These are phyloP conservation scores for Rapana venosa DNA, from an alignment of 2,888 invertebrate genomes.

Conservation along the genomic window DNA sequence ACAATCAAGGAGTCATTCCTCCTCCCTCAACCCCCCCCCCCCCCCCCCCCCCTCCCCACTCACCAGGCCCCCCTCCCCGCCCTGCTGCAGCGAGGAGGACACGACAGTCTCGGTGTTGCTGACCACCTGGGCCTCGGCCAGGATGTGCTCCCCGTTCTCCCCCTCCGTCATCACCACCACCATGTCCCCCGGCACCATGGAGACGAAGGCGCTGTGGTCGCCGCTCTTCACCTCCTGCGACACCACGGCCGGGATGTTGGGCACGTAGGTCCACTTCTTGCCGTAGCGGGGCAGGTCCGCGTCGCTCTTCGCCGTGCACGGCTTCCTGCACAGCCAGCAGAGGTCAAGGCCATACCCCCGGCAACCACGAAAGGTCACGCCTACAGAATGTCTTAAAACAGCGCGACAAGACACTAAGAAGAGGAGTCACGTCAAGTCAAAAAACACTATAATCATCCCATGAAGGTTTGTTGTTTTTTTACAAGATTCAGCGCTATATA, in stretches of 20 bases:
- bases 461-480: no score
- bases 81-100: conserved; percentile 11
- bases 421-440: no score
- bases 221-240: background rate
- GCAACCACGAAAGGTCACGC: no score
- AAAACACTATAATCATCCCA: no score
- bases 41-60: background rate
- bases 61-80: background rate
- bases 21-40: no score
- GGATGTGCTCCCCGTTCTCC: conserved; percentile 41
- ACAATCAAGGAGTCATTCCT: no score
- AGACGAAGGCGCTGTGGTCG: background rate
- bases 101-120: conserved; percentile 40
- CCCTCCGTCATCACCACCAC: conserved; percentile 37
- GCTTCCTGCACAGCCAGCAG: conserved; percentile 8
- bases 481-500: no score
- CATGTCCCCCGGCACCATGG: conserved; percentile 40
- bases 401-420: no score
- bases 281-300: conserved; percentile 74
- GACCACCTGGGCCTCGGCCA: conserved; percentile 42
- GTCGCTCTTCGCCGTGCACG: conserved; percentile 58
- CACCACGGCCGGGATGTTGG: conserved; percentile 56
- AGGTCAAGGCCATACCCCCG: no score
- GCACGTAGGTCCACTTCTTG: conserved; percentile 64
- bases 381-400: no score